Evolutionary conservation across 35 echinoderm and acorn worm species (phyloP).

Genomic region (Amphiura filiformis): DNA sequence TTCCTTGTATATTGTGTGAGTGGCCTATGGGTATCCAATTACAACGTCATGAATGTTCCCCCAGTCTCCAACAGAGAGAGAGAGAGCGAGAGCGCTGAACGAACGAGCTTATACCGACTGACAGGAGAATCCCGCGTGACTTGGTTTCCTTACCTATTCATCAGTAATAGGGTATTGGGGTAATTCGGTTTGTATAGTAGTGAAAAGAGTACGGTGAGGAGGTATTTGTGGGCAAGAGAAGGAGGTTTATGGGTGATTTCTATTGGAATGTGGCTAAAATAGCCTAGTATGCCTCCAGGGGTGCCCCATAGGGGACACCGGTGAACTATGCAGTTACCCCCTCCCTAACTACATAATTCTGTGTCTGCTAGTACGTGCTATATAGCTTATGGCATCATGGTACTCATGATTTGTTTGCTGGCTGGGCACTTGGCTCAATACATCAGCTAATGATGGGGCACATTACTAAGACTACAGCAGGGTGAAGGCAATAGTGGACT

Average conservation of each 20-base stretch:
- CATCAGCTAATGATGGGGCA: neutral
- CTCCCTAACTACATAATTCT: neutral
- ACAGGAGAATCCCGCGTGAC: neutral
- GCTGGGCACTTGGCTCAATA: neutral
- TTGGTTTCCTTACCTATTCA: neutral
- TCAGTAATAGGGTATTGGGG: neutral
- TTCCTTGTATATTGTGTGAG: neutral
- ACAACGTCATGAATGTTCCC: conserved; percentile 13
- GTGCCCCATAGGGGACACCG: neutral
- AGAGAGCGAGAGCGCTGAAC: neutral
- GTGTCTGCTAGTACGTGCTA: no score
- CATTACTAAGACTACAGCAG: no score
- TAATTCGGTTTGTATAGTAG: neutral
- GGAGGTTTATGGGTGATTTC: conserved; percentile 10
- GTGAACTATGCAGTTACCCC: neutral
- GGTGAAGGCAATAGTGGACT: no score
- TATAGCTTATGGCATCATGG: no score
- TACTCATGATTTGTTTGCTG: neutral
- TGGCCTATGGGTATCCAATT: neutral
- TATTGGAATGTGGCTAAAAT: conserved; percentile 6
- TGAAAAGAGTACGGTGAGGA: neutral
- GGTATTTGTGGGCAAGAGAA: neutral
- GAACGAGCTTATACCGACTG: neutral
- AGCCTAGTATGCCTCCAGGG: neutral
- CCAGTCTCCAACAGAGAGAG: neutral